These are phyloP conservation scores for Rhineura floridana DNA, from an alignment of 2,113 vertebrate species.

Conservation along the genomic window DNA sequence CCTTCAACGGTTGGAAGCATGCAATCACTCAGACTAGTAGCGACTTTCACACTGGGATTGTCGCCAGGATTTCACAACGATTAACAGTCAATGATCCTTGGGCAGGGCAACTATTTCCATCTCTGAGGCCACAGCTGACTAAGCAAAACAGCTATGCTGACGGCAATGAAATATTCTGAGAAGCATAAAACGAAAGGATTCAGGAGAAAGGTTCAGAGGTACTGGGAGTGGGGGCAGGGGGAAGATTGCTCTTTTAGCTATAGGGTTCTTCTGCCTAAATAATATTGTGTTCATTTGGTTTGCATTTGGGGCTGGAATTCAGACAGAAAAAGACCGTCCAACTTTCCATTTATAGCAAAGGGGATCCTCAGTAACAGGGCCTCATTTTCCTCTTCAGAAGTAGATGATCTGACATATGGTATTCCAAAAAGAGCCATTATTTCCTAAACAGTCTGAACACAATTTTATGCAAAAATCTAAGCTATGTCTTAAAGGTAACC, in stretches of 20 bases:
- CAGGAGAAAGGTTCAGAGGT: constrained; percentile 9
- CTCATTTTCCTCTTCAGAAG: background rate
- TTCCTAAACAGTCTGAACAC: background rate
- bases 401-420: background rate
- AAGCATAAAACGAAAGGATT: constrained; percentile 22
- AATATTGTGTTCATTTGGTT: background rate
- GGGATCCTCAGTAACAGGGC: background rate
- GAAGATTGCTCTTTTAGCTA: background rate
- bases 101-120: constrained; percentile 29
- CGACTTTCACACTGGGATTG: background rate
- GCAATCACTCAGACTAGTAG: constrained; percentile 4
- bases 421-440: background rate
- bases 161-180: constrained; percentile 23
- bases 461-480: background rate
- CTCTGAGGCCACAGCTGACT: constrained; percentile 22
- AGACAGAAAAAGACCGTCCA: background rate
- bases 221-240: background rate
- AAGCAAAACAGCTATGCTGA: constrained; percentile 26
- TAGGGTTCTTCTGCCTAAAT: background rate
- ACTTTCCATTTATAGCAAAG: background rate
- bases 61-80: constrained; percentile 23
- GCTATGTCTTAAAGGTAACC: background rate
- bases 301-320: background rate
- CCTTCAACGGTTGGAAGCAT: background rate
- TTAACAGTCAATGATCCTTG: constrained; percentile 23